Evolutionary conservation across 2,113 vertebrate species (phyloP).

Genomic region (Seriola aureovittata): DNA sequence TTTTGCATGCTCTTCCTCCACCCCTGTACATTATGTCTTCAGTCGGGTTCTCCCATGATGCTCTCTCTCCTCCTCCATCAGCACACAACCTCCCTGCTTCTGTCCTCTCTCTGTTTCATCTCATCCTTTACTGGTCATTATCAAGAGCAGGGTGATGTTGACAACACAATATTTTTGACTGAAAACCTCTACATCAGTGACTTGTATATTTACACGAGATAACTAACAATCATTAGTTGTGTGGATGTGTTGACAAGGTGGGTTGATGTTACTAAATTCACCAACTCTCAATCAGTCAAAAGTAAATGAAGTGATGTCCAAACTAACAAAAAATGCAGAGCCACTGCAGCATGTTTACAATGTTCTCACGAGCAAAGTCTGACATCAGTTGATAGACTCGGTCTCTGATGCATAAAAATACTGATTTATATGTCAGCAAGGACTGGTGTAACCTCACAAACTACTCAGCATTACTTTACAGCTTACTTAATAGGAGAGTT

Average conservation of each 20-base stretch:
- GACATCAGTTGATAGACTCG: slow-evolving; percentile 3
- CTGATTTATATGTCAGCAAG: neutral
- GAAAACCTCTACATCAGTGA: neutral
- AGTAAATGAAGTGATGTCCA: neutral
- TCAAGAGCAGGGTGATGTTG: neutral
- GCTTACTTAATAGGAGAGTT: neutral
- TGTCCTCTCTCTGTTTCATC: neutral
- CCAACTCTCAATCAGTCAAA: neutral
- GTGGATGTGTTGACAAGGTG: neutral
- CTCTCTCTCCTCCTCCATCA: slow-evolving; percentile 24
- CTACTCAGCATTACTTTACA: neutral
- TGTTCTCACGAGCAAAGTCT: neutral
- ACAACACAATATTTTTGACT: neutral
- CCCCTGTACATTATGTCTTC: slow-evolving; percentile 35
- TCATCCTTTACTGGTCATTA: neutral
- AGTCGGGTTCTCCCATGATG: slow-evolving; percentile 26
- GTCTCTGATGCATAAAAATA: slow-evolving; percentile 18
- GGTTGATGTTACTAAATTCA: neutral
- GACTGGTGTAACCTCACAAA: neutral
- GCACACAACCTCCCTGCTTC: slow-evolving; percentile 21
- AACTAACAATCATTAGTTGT: neutral
- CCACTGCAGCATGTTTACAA: neutral
- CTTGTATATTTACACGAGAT: neutral
- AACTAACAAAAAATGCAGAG: neutral
- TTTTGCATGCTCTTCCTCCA: slow-evolving; percentile 37